These are phyloP conservation scores for Lineus longissimus DNA, from an alignment of 1,140 invertebrate species.

Conservation along the genomic window DNA sequence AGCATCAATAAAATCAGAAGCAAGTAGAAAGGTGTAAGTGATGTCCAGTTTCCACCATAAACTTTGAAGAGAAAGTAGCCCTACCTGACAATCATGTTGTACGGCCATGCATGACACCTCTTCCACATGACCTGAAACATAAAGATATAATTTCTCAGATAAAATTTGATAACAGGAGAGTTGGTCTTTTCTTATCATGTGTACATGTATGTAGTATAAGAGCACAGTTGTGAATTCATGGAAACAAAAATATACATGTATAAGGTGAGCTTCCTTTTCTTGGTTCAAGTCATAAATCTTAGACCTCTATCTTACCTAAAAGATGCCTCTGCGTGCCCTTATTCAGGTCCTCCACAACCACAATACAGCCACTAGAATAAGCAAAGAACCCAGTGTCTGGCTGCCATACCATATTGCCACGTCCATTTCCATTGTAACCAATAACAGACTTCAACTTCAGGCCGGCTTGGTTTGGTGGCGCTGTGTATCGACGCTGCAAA, in stretches of 20 bases:
- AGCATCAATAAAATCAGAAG: no score
- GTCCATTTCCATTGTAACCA: conserved; percentile 52
- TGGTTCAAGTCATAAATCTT: no score
- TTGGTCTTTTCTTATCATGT: neutral
- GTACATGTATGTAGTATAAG: no score
- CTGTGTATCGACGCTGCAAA: conserved; percentile 46
- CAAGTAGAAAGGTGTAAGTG: no score
- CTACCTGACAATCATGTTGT: conserved; percentile 48
- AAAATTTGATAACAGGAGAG: neutral
- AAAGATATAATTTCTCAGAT: conserved; percentile 6
- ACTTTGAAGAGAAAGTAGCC: no score
- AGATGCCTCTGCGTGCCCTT: conserved; percentile 45
- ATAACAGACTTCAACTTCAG: conserved; percentile 45
- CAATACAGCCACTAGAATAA: conserved; percentile 45
- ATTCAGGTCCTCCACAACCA: conserved; percentile 50
- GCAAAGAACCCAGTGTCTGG: conserved; percentile 49
- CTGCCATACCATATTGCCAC: conserved; percentile 49
- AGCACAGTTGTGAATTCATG: no score
- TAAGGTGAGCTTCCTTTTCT: no score
- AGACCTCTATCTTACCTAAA: conserved; percentile 22
- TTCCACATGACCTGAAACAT: conserved; percentile 43
- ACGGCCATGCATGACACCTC: conserved; percentile 49
- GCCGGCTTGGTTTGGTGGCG: conserved; percentile 50
- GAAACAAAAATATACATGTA: no score
- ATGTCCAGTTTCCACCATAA: no score